phyloP scores from a whole-genome alignment of 2,797 vertebrate genomes.

The Cyprinella venusta region DNA sequence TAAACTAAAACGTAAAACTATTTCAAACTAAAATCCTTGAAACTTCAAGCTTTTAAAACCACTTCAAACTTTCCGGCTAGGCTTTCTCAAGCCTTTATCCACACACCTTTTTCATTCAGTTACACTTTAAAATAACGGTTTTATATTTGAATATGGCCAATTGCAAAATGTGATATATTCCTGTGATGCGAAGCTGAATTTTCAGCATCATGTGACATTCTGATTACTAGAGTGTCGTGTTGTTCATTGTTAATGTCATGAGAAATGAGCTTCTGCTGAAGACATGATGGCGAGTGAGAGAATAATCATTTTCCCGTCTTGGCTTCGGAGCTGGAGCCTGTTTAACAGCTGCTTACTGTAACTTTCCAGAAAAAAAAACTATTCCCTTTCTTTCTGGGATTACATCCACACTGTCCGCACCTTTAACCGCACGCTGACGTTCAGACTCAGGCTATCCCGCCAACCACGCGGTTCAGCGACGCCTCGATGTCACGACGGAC shows the following conservation, averaged over 20 bases:
- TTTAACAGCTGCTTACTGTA: constrained; percentile 25
- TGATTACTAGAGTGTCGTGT: neutral
- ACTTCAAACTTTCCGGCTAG: too few species aligned
- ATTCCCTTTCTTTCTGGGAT: constrained; percentile 56
- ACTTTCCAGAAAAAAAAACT: constrained; percentile 45
- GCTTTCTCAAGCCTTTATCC: too few species aligned
- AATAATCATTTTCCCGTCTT: constrained; percentile 17
- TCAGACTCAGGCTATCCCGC: constrained; percentile 51
- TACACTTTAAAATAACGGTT: neutral
- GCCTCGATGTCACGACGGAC: constrained; percentile 45
- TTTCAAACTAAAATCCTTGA: too few species aligned
- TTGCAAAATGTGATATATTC: neutral
- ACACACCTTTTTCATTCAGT: too few species aligned
- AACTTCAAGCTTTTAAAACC: too few species aligned
- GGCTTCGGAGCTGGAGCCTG: constrained; percentile 16
- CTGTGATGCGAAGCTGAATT: neutral
- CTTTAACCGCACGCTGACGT: constrained; percentile 57
- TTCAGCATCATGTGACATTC: neutral
- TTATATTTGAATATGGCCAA: neutral
- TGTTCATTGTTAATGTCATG: constrained; percentile 1
- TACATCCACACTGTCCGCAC: constrained; percentile 60
- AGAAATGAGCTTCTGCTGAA: neutral
- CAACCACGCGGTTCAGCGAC: constrained; percentile 55
- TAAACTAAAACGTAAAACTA: too few species aligned
- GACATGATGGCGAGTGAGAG: constrained; percentile 19